phyloP scores from a whole-genome alignment of 2,888 invertebrate genomes.

The Meiosimyza platycephala region DNA sequence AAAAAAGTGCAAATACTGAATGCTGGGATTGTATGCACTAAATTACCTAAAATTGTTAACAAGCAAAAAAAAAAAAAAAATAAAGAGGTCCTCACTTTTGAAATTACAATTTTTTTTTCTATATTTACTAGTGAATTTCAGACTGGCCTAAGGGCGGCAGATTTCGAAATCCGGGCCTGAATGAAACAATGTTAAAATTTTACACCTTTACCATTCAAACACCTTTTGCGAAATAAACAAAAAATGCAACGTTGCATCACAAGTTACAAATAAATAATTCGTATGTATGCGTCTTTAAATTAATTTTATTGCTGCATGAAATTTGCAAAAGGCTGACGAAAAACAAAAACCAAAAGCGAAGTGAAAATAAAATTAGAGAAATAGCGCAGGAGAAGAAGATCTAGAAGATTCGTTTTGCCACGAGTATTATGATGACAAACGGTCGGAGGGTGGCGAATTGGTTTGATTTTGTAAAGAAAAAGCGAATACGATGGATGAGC shows the following conservation, averaged over 20 bases:
- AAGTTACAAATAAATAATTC: too few relatives aligned
- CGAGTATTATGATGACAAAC: not conserved
- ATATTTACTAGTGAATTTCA: too few relatives aligned
- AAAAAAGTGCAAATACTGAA: too few relatives aligned
- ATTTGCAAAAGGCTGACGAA: constrained; percentile 14
- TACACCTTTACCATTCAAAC: not conserved
- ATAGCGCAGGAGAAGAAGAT: not conserved
- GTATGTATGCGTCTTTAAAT: too few relatives aligned
- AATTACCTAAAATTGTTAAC: too few relatives aligned
- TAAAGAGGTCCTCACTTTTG: too few relatives aligned
- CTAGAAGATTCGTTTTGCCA: not conserved
- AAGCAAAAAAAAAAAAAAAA: too few relatives aligned
- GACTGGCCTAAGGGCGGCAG: too few relatives aligned
- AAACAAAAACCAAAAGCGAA: not conserved
- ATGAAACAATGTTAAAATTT: constrained; percentile 2
- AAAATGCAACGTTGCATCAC: too few relatives aligned
- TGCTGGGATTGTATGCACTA: too few relatives aligned
- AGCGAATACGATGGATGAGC: constrained; percentile 9
- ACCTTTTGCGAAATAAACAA: not conserved
- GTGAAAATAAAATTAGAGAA: constrained; percentile 19
- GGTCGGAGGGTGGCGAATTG: not conserved
- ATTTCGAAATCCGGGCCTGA: too few relatives aligned
- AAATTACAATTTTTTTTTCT: too few relatives aligned
- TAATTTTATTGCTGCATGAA: constrained; percentile 24
- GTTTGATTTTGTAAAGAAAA: not conserved